Percentiles rank a stretch among this genome's conserved stretches.
Evolutionary conservation across 2,113 vertebrate genomes (phyloP).

Genomic region (Entelurus aequoreus): DNA sequence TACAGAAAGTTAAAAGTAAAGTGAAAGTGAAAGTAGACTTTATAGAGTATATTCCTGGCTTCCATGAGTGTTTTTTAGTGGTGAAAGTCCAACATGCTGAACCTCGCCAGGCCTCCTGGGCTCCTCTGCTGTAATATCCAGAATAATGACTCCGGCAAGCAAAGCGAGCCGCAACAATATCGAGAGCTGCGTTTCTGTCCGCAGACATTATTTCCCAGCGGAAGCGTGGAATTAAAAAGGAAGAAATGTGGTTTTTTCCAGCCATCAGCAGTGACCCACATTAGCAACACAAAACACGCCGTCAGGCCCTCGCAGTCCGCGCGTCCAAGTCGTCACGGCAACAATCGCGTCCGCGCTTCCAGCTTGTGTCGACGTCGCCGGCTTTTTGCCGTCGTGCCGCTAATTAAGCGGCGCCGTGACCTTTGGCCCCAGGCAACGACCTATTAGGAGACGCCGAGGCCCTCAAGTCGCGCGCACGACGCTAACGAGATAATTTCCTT

Average conservation of each 20-base stretch:
- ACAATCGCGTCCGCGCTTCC: too few species aligned
- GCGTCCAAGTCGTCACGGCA: too few species aligned
- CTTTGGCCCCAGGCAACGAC: slow-evolving; percentile 29
- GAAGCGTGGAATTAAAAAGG: slow-evolving; percentile 55
- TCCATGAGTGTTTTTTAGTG: slow-evolving; percentile 51
- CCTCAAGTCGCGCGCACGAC: background rate
- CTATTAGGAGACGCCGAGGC: background rate
- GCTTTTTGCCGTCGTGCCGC: slow-evolving; percentile 20
- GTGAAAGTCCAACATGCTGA: background rate
- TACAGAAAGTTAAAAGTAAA: too few species aligned
- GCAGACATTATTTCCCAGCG: slow-evolving; percentile 62
- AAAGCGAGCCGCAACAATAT: slow-evolving; percentile 58
- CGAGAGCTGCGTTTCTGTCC: slow-evolving; percentile 46
- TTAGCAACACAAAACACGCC: background rate
- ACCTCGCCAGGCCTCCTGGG: background rate
- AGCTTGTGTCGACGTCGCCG: slow-evolving; percentile 20
- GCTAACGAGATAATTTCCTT: background rate
- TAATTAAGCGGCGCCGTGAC: slow-evolving; percentile 47
- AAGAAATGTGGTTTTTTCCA: slow-evolving; percentile 2
- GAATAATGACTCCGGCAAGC: slow-evolving; percentile 56
- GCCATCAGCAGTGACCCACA: slow-evolving; percentile 48
- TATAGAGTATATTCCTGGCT: slow-evolving; percentile 27
- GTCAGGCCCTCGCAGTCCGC: too few species aligned
- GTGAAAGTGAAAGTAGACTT: too few species aligned
- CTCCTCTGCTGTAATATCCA: slow-evolving; percentile 54